Conservation (phyloP, 2,113 vertebrate genomes). For the Motacilla tschutschensis region DNA sequence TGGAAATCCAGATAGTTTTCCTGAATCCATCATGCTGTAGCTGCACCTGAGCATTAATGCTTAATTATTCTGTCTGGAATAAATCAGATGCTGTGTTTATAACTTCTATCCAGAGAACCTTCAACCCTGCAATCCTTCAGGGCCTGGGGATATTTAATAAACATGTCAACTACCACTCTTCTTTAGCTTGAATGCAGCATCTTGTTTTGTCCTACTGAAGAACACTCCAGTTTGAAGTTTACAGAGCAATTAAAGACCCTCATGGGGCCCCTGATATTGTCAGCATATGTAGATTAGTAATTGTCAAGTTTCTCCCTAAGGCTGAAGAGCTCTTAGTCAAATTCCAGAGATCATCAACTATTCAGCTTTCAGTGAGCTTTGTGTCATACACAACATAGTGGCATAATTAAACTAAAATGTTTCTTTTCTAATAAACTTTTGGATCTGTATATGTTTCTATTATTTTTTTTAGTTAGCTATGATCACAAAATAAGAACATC, state of each 20-base stretch:
- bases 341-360: slow-evolving; percentile 69
- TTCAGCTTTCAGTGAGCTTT: slow-evolving; percentile 68
- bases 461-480: slow-evolving; percentile 59
- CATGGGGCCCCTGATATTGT: slow-evolving; percentile 64
- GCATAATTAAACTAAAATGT: slow-evolving; percentile 69
- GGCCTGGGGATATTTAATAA: slow-evolving; percentile 68
- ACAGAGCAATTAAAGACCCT: slow-evolving; percentile 74
- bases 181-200: slow-evolving; percentile 56
- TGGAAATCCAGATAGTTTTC: background rate
- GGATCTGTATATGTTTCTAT: slow-evolving; percentile 41
- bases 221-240: slow-evolving; percentile 75
- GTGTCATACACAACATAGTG: slow-evolving; percentile 52
- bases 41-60: background rate
- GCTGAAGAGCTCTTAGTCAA: slow-evolving; percentile 65
- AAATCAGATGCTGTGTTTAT: slow-evolving; percentile 1
- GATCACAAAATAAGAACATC: slow-evolving; percentile 26
- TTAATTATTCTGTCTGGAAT: slow-evolving; percentile 5
- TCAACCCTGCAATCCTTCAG: slow-evolving; percentile 23
- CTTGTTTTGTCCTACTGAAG: slow-evolving; percentile 69
- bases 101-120: slow-evolving; percentile 20
- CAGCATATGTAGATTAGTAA: slow-evolving; percentile 69
- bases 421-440: slow-evolving; percentile 58
- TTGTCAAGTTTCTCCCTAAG: slow-evolving; percentile 65
- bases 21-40: fast-evolving
- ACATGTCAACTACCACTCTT: slow-evolving; percentile 67